Percentiles rank a stretch among this genome's conserved stretches.
These are phyloP conservation scores for Myrmecophaga tridactyla DNA, from an alignment of 2,113 vertebrate species.

Conservation along the genomic window DNA sequence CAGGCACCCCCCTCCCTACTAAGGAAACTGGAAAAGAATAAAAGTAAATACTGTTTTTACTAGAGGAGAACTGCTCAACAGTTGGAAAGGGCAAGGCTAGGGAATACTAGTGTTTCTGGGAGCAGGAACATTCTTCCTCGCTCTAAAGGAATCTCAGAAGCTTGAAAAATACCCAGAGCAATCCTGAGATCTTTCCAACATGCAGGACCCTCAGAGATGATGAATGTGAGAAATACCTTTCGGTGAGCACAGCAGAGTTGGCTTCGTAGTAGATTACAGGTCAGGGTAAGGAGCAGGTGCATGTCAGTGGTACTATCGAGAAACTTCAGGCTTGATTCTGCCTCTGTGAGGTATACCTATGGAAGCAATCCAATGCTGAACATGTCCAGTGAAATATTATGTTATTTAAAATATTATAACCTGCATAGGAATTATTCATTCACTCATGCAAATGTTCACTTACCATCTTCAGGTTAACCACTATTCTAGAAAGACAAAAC, in stretches of 20 bases:
- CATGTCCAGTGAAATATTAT: background rate
- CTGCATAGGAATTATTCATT: background rate
- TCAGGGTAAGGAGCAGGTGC: slow-evolving; percentile 80
- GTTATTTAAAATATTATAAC: slow-evolving; percentile 4
- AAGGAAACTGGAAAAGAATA: background rate
- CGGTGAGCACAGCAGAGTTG: slow-evolving; percentile 82
- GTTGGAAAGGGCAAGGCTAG: background rate
- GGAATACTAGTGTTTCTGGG: background rate
- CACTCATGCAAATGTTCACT: background rate
- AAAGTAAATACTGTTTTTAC: background rate
- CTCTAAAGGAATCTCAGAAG: slow-evolving; percentile 12
- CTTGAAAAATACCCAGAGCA: background rate
- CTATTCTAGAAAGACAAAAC: background rate
- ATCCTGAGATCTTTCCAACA: background rate
- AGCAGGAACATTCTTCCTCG: background rate
- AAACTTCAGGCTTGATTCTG: slow-evolving; percentile 77
- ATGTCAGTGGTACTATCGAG: slow-evolving; percentile 66
- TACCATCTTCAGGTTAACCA: background rate
- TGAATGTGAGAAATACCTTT: slow-evolving; percentile 78
- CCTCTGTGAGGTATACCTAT: slow-evolving; percentile 83
- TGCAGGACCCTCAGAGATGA: background rate
- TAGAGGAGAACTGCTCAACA: background rate
- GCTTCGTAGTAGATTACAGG: slow-evolving; percentile 84
- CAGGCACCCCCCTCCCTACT: background rate
- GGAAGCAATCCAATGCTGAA: background rate